Base-by-base conservation (phyloP, 2,113 vertebrate genomes). In the Aphyosemion australe region DNA sequence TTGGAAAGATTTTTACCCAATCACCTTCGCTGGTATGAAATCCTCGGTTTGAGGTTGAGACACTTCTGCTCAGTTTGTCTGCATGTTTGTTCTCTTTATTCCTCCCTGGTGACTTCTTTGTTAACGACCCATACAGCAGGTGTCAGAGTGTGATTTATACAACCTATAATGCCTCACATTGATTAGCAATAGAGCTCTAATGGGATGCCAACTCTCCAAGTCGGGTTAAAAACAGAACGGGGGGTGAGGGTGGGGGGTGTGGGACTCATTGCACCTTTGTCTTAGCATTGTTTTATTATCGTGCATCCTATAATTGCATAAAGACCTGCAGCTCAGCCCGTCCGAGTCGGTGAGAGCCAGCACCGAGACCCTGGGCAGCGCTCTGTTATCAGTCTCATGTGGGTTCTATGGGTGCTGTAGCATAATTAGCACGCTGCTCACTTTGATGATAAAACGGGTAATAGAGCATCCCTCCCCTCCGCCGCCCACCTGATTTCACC, bases 111-210 rank as follows among this genome's bases (percentile, higher is more conserved):
- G 87, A 75, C 13, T 82, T 82, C 64, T 71, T 72, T 71, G 85
- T 87, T 90, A 89, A 89, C 72, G 87, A 88, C 82, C 79, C 78
- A 78, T 84, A 85, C 76, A 79, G 83, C 80, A 73, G 80, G 83
- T 89, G 86, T 88, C 89, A 84, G 77, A 66, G 69, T 72, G 81
- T 90, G 90, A 91, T 91, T 91, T 88, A 91, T 91, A 84, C 79
- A 78, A 78, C 84, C 86, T 83, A 87, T 90, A 91, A 91, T 84
- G 87, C 61, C 83, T 76, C 71, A 67, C 87, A 91, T 91, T 90
- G 88, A 91, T 91, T 91, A 90, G 84, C 88, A 82, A 87, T 91
- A 84, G 70, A 54, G 39, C 81, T 79, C 68, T 87, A 88, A 89
- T 89, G 85, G 75, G 82, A 83, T 82, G 77, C 82, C 76, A 76